phyloP scores from a whole-genome alignment of 2,113 vertebrate genomes.

The Sebastes fasciatus region DNA sequence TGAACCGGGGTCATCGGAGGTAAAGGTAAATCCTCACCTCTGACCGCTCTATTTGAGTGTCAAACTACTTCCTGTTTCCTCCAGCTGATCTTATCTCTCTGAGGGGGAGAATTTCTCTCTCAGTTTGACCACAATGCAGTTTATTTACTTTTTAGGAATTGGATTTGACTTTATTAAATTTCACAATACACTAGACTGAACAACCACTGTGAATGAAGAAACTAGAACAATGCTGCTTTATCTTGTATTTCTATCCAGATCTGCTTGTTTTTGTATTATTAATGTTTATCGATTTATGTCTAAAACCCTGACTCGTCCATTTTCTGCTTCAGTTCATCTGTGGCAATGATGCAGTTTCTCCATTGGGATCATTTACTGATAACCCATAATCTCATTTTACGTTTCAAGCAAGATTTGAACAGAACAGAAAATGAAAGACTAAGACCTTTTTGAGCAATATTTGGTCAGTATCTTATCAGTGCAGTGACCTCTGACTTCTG shows the following conservation, averaged over 20 bases:
- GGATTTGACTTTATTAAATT: neutral
- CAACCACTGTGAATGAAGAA: neutral
- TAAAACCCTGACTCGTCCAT: too few relatives aligned
- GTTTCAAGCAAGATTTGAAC: too few relatives aligned
- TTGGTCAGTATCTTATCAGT: too few relatives aligned
- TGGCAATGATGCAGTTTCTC: too few relatives aligned
- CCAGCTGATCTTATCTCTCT: constrained; percentile 26
- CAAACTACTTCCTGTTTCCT: constrained; percentile 55
- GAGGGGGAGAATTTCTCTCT: neutral
- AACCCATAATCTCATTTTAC: too few relatives aligned
- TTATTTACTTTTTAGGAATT: neutral
- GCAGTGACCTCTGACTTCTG: too few relatives aligned
- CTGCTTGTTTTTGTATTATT: neutral
- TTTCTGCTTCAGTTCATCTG: too few relatives aligned
- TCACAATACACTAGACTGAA: too few relatives aligned
- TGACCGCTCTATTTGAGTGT: constrained; percentile 8
- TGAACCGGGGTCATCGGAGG: constrained; percentile 5
- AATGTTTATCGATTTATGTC: too few relatives aligned
- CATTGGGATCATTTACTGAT: too few relatives aligned
- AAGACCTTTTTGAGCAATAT: too few relatives aligned
- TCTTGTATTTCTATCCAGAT: neutral
- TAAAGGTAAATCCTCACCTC: constrained; percentile 11
- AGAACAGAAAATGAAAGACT: too few relatives aligned
- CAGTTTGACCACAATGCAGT: neutral
- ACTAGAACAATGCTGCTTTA: neutral